These are phyloP conservation scores for Tamias sibiricus DNA, from an alignment of 2,113 vertebrate species.

Conservation along the genomic window DNA sequence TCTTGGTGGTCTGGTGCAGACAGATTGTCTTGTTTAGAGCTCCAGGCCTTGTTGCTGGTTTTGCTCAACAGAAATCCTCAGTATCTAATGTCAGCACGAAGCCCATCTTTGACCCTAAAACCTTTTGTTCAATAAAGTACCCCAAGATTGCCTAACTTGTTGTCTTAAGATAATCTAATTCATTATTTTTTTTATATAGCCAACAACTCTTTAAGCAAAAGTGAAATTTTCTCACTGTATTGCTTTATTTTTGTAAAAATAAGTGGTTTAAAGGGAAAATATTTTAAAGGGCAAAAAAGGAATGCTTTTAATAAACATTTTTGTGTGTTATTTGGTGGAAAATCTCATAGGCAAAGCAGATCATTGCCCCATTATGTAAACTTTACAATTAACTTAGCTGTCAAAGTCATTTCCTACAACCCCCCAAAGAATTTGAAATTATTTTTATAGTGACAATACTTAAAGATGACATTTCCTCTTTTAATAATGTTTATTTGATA, in stretches of 20 bases:
- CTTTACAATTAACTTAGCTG: not conserved
- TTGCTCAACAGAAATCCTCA: not conserved
- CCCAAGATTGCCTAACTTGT: not conserved
- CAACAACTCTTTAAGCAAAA: slow-evolving; percentile 20
- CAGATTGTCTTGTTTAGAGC: not conserved
- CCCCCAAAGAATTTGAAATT: not conserved
- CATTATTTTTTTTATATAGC: not conserved
- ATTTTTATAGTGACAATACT: not conserved
- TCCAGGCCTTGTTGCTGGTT: not conserved
- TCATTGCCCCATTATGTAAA: not conserved
- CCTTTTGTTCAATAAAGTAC: not conserved
- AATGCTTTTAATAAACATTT: not conserved
- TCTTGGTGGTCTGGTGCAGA: not conserved
- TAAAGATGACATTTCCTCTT: slow-evolving; percentile 13
- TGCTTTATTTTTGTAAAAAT: not conserved
- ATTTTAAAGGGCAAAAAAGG: not conserved
- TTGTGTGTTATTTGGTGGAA: not conserved
- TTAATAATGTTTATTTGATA: not conserved
- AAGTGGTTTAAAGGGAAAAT: not conserved
- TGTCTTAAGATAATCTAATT: not conserved
- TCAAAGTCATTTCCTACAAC: not conserved
- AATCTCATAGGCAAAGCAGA: not conserved
- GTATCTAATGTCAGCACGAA: not conserved
- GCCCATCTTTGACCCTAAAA: not conserved
- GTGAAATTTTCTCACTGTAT: slow-evolving; percentile 3